These are phyloP conservation scores for Theropithecus gelada DNA, from an alignment of 2,113 vertebrate genomes.

Conservation along the genomic window DNA sequence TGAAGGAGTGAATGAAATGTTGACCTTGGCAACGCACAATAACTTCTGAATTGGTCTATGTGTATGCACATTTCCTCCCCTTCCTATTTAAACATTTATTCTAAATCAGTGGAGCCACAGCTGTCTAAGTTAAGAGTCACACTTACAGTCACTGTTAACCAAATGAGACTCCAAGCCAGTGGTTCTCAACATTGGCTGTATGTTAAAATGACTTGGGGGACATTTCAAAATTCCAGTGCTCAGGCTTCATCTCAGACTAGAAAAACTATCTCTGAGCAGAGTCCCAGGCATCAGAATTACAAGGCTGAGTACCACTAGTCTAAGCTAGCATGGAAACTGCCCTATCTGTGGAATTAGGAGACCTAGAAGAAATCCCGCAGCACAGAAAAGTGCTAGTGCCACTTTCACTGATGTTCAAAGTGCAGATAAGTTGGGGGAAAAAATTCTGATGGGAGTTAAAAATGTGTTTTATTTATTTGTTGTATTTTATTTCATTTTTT, in stretches of 20 bases:
- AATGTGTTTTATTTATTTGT: background rate
- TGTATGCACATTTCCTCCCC: background rate
- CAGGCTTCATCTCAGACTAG: background rate
- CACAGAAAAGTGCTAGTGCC: background rate
- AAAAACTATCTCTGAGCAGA: background rate
- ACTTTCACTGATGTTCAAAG: background rate
- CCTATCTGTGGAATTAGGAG: background rate
- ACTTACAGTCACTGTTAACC: background rate
- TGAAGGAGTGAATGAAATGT: constrained; percentile 15
- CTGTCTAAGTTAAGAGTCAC: background rate
- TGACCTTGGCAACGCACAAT: background rate
- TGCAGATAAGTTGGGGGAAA: background rate
- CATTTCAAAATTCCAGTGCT: background rate
- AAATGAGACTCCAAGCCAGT: background rate
- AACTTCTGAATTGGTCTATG: background rate
- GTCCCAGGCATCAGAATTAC: background rate
- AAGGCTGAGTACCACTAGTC: background rate
- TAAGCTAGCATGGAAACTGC: background rate
- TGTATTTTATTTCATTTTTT: too few relatives aligned
- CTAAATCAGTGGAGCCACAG: background rate
- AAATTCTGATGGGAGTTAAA: background rate
- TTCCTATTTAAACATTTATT: background rate
- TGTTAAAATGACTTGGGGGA: background rate
- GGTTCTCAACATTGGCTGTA: background rate
- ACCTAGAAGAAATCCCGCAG: background rate